These are phyloP conservation scores for Sterna hirundo DNA, from an alignment of 2,113 vertebrate species.

Conservation along the genomic window DNA sequence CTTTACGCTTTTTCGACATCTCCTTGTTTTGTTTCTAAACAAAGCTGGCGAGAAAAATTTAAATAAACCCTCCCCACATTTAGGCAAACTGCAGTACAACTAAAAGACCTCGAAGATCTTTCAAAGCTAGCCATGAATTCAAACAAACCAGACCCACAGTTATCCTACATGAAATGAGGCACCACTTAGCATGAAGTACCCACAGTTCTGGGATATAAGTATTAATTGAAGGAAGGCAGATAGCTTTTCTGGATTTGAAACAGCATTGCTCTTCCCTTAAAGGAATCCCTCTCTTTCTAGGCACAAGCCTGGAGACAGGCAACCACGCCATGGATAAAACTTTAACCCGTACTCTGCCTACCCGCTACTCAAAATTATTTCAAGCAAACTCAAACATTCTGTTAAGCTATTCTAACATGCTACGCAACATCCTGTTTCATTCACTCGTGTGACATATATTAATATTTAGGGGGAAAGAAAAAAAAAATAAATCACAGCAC, in stretches of 20 bases:
- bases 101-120: neutral
- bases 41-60: neutral
- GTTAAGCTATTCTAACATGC: neutral
- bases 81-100: neutral
- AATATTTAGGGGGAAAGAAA: neutral
- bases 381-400: neutral
- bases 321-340: neutral
- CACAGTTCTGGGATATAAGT: rapidly evolving
- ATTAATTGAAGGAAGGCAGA: neutral
- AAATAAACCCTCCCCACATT: rapidly evolving
- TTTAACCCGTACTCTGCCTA: neutral
- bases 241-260: neutral
- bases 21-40: neutral
- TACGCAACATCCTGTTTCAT: neutral
- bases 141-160: neutral
- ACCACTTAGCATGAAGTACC: neutral
- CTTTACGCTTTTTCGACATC: neutral
- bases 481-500: neutral
- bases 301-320: neutral
- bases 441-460: neutral
- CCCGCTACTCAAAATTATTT: neutral
- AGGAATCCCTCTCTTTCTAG: neutral
- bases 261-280: neutral
- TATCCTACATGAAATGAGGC: neutral
- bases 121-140: neutral